Evolutionary conservation across 2,888 invertebrate genomes (phyloP), one percentile per base, ranked within the genome.

Genomic region (Hirtodrosophila histrioides): DNA sequence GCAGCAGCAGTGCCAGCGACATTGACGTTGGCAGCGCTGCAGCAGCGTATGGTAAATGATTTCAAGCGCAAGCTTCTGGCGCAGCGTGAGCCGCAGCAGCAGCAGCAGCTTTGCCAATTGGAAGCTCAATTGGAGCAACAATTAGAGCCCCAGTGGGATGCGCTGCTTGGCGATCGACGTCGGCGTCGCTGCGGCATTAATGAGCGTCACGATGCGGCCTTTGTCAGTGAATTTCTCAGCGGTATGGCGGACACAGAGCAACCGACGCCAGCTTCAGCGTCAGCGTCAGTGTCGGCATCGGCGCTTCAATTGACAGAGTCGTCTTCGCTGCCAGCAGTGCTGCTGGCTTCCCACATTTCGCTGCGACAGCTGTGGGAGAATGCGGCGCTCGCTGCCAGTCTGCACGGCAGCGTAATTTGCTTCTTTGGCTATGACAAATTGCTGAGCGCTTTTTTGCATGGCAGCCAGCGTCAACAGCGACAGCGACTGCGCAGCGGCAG

Each of bases 51-150:
- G 78, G 88, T 91, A 7, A 79, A 87, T 27, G 86, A 90, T 63
- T 91, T 91, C 49, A 91, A 90, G 72, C 85, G 86, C 12, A 89
- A 90, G 78, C 69, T 91, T 46, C 70, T 88, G 69, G 81, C 88
- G 24, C 89, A 86, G 69, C 82, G 78, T 69, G 74, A 78, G 60
- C 64, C 56, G 48, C 67, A 50, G 55, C 60, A 63, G 8, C 39
- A 40, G 4, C 37, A 24, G 8, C 40, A 37, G 24, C 58, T 41
- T 4, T 6, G 27, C 5, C 53, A 63, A 49, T 53, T 60, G 56
- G 66, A 56, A 48, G 4, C 6, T n/a, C 54, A 68, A 46, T 46
- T 56, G 31, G 43, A 51, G 31, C 37, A 31, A 23, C 36, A 50
- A 45, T 27, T 41, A 40, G 40, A 33, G 40, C 40, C 48, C 0